Base-by-base conservation (phyloP, 2,113 vertebrate species). In the Leptobrachium ailaonicum region DNA sequence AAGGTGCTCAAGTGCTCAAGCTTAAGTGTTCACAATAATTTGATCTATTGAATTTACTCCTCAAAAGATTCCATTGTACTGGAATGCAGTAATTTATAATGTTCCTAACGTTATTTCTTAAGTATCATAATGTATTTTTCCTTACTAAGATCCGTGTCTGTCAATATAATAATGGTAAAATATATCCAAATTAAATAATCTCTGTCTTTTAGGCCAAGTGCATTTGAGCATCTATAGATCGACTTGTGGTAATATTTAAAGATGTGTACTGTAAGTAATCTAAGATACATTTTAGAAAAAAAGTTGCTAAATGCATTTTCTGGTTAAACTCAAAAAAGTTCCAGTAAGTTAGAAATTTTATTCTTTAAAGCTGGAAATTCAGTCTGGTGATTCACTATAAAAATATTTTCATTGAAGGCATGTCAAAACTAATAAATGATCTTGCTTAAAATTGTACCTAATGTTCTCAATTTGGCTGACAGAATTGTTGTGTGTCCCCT, bases 111-210 rank as follows among this genome's bases (percentile, higher is more conserved):
- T 77, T 77, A 41, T 5, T 76, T 67, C 50, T 69, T 69, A 53
- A 76, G 64, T 76, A 76, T 45, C 42, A 53, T 58, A 70, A 77
- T 70, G 75, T 68, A 58, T 45, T 77, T 75, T 77, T 77, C 69
- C 41, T 69, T 41, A 13, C 14, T 54, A 4, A 58, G 41, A 77
- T 60, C n/a, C 54, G 41, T 69, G 75, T 77, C 60, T 56, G 50
- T 77, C 75, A 77, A 77, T 70, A 77, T 58, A 60, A 56, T 60
- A 60, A 60, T 50, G 47, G 8, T 69, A 67, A 70, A 45, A 69
- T 77, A 62, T 41, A n/a, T n/a, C n/a, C 32, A 41, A 77, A 77
- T 77, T 70, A 77, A 60, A 77, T 70, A 60, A 45, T 60, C 43
- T 60, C 14, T 68, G 66, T 45, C 50, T 69, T 69, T 60, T 77